Evolutionary conservation across 2,888 invertebrate species (phyloP), one percentile per base, ranked within the genome.

Genomic region (Pristionchus japonicus): DNA sequence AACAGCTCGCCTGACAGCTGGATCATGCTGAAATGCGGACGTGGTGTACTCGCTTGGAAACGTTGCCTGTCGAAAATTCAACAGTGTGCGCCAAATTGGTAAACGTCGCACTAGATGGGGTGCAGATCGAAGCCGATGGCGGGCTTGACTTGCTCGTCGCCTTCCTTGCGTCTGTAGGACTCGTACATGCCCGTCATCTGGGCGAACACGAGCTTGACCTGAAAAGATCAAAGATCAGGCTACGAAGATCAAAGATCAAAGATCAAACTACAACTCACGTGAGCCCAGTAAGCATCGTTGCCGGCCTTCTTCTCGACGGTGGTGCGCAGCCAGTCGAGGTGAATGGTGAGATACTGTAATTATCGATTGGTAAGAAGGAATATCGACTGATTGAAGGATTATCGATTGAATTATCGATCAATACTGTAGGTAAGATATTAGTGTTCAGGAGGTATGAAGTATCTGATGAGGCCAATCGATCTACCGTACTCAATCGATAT

Each of bases 1-100:
- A 94, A 91, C 87, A 94, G 90, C 77, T 94, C 94, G 17, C 94
- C 94, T 34, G 93, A 92, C 11, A 94, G 90, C 88, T 94, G 94
- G 86, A 94, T 90, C 93, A 94, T 93, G 84, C 92, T 92, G 87
- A 89, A 91, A 67, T 64, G 27, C n/a, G 47, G 43, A 20, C 34
- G 84, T 80, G 31, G 70, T n/a, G 23, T 34, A 27, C 67, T 87
- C 43, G n/a, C 47, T 67, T 83, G 23, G 82, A 86, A 77, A 77
- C 40, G 77, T 43, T 27, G 43, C 40, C 43, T 47, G 11, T 1
- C n/a, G 7, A 80, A 43, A 70, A 40, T 3, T 31, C 17, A n/a
- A 80, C 27, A 80, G 47, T n/a, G 80, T 11, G 1, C 3, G 20
- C 43, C 20, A 34, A 47, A 37, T 17, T 70, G 23, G 70, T 37